These are phyloP conservation scores for Lasaia peninsularis DNA, from an alignment of 1,140 invertebrate genomes.

Conservation along the genomic window DNA sequence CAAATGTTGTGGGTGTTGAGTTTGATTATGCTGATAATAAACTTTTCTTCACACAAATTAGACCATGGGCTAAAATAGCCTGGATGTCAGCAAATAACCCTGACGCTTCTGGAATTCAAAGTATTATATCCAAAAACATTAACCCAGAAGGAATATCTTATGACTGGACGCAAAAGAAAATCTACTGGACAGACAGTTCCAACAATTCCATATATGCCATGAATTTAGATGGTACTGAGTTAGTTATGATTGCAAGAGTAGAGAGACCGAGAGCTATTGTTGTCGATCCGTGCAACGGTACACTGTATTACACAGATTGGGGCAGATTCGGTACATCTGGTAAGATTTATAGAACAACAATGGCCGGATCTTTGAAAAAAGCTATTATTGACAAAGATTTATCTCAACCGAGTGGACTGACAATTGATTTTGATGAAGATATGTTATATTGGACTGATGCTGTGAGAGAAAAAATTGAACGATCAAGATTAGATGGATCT, in stretches of 20 bases:
- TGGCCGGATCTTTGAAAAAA: slow-evolving; percentile 95
- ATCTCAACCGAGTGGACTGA: slow-evolving; percentile 96
- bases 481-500: slow-evolving; percentile 91
- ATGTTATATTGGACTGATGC: slow-evolving; percentile 99
- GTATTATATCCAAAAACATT: slow-evolving; percentile 88
- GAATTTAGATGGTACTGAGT: slow-evolving; percentile 91
- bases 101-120: slow-evolving; percentile 80
- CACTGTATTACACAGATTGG: slow-evolving; percentile 95
- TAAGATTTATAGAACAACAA: slow-evolving; percentile 96
- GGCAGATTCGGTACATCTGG: slow-evolving; percentile 94
- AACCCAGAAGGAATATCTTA: slow-evolving; percentile 97
- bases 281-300: slow-evolving; percentile 97
- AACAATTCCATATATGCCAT: slow-evolving; percentile 97
- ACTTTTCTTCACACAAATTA: slow-evolving; percentile 93
- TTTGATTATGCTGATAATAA: slow-evolving; percentile 94
- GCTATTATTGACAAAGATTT: slow-evolving; percentile 94
- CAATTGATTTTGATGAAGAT: slow-evolving; percentile 96
- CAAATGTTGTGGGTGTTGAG: slow-evolving; percentile 97
- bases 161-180: slow-evolving; percentile 97
- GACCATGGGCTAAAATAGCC: slow-evolving; percentile 92
- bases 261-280: slow-evolving; percentile 96
- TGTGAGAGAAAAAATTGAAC: slow-evolving; percentile 97
- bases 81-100: slow-evolving; percentile 86
- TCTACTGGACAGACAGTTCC: slow-evolving; percentile 97
- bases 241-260: slow-evolving; percentile 95